Evolutionary conservation across 2,113 vertebrate species (phyloP).

Genomic region (Paramisgurnus dabryanus): DNA sequence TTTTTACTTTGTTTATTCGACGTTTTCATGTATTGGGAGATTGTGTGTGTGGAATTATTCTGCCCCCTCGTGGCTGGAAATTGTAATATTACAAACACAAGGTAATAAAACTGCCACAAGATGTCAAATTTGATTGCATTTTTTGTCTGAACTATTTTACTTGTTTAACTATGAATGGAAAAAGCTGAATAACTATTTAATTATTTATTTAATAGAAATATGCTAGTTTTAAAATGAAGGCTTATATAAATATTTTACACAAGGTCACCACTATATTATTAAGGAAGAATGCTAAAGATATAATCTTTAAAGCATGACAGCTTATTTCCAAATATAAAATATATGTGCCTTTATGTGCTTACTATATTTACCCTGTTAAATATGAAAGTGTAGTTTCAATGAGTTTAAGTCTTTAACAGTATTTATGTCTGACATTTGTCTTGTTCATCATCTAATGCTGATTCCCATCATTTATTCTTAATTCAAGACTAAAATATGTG

Average conservation of each 20-base stretch:
- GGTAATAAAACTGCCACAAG: not conserved
- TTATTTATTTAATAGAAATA: not conserved
- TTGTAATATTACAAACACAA: not conserved
- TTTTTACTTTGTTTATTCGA: not conserved
- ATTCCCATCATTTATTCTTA: not conserved
- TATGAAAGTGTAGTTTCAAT: not conserved
- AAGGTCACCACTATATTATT: not conserved
- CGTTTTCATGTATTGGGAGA: not conserved
- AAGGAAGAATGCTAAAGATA: not conserved
- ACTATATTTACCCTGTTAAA: not conserved
- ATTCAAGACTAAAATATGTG: not conserved
- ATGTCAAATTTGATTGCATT: not conserved
- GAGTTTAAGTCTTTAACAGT: too few species aligned
- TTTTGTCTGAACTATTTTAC: not conserved
- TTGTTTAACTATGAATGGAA: not conserved
- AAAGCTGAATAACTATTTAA: not conserved
- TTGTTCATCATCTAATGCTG: not conserved
- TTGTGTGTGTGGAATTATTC: slow-evolving; percentile 34
- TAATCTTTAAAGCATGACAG: not conserved
- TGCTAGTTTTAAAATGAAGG: too few species aligned
- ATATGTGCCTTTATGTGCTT: too few species aligned
- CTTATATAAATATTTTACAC: not conserved
- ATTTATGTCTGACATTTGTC: not conserved
- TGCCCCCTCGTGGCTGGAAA: slow-evolving; percentile 59
- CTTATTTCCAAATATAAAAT: too few species aligned